These are phyloP conservation scores for Varanus salvator DNA, from an alignment of 2,113 vertebrate species.

Conservation along the genomic window DNA sequence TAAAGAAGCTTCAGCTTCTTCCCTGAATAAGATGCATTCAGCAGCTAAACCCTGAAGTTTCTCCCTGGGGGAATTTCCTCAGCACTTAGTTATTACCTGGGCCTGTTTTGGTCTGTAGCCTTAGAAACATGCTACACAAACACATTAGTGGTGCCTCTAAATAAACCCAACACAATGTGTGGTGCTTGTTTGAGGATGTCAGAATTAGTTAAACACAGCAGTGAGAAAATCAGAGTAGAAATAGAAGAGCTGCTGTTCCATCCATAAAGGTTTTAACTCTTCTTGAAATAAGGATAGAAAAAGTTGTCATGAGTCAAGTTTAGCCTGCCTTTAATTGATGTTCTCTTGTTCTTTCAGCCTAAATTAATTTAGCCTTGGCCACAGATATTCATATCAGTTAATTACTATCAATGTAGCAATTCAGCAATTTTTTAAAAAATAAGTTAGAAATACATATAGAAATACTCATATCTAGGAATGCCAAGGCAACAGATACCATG, in stretches of 20 bases:
- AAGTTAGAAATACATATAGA: conserved; percentile 25
- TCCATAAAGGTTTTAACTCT: background rate
- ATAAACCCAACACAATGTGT: conserved; percentile 50
- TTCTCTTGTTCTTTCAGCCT: conserved; percentile 37
- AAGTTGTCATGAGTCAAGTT: conserved; percentile 40
- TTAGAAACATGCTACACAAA: conserved; percentile 64
- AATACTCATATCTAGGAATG: conserved; percentile 4
- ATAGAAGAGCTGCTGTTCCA: background rate
- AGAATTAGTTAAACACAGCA: background rate
- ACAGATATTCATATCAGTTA: background rate
- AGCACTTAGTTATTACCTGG: conserved; percentile 56
- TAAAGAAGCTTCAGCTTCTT: conserved; percentile 67
- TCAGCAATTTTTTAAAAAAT: background rate
- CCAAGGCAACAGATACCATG: conserved; percentile 26
- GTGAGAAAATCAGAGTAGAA: conserved; percentile 21
- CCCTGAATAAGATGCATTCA: conserved; percentile 65
- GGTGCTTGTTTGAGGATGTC: background rate
- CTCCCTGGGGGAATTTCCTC: conserved; percentile 54
- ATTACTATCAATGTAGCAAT: conserved; percentile 41
- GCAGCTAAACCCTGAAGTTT: conserved; percentile 55
- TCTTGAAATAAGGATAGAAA: conserved; percentile 37
- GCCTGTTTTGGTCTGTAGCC: conserved; percentile 68
- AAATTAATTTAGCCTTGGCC: conserved; percentile 63
- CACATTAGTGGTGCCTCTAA: conserved; percentile 52
- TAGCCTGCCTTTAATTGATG: conserved; percentile 62